phyloP scores from a whole-genome alignment of 2,888 invertebrate genomes.

The Apamea anceps region DNA sequence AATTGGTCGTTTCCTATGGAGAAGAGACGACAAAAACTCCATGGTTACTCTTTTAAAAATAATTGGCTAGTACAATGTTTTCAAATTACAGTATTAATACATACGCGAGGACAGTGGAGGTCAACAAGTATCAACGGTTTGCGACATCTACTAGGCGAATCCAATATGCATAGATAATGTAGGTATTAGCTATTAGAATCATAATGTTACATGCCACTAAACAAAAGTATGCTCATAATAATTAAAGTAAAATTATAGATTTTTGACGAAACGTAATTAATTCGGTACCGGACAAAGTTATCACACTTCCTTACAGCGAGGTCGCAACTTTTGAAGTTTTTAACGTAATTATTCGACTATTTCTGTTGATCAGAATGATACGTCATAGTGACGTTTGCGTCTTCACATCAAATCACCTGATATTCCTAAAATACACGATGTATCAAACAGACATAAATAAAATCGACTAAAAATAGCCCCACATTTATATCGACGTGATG shows the following conservation, averaged over 20 bases:
- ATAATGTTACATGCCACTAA: too few relatives aligned
- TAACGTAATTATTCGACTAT: background rate
- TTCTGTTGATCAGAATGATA: background rate
- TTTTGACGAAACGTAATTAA: background rate
- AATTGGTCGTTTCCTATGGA: background rate
- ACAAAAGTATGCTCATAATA: background rate
- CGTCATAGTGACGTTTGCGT: background rate
- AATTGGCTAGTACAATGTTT: background rate
- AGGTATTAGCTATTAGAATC: too few relatives aligned
- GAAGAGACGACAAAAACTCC: background rate
- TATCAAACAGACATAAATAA: conserved; percentile 45
- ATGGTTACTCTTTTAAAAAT: background rate
- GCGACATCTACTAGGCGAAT: background rate
- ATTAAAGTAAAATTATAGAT: background rate
- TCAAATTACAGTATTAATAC: background rate
- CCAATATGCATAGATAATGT: background rate
- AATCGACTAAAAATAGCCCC: conserved; percentile 27
- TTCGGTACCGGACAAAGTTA: background rate
- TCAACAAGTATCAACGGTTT: background rate
- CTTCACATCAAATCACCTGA: background rate
- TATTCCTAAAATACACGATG: conserved; percentile 1
- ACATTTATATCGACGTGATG: conserved; percentile 52
- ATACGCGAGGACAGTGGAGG: too few relatives aligned
- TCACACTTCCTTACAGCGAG: background rate
- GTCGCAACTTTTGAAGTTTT: background rate